Evolutionary conservation across 2,888 invertebrate species (phyloP), one percentile per base, ranked within the genome.

Genomic region (Noctuana brunneofusca): DNA sequence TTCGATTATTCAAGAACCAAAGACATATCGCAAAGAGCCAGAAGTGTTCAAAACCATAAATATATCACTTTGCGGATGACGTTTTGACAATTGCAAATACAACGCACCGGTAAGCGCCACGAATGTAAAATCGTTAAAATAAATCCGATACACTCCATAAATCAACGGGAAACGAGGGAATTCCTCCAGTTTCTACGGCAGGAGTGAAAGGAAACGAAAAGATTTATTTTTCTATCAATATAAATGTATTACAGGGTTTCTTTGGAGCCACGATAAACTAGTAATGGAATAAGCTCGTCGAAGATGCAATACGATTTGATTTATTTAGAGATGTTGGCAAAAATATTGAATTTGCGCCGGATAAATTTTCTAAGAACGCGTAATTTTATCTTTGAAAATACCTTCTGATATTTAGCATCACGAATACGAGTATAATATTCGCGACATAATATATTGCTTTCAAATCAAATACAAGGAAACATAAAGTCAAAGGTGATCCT

Each of bases 221-320:
- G 46, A 53, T 59, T 59, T 59, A 53, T 53, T 46, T 59, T 59
- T 52, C 46, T 53, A 59, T 53, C 59, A 46, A 59, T 32, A 60
- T 41, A 54, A 60, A 60, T 53, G 32, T 60, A 54, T 60, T 60
- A 54, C 11, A 20, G 35, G 32, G 11, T 18, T 59, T 12, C 53
- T 43, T 58, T 59, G 53, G 43, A 30, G 30, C 30, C 41, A 14
- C 41, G 52, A 46, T 53, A 41, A 43, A 50, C 52, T 8, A 49
- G 59, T 59, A 46, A 59, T 53, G 38, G 53, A 59, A 59, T 59
- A 43, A 53, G 32, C 59, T 30, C 30, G 49, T 9, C 50, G 58
- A 30, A 18, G 58, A 53, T 53, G 59, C 53, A 46, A 43, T 16
- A 16, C 22, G 14, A 53, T 46, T 59, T 32, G 59, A 59, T 59